Base-by-base conservation (phyloP, 2,888 invertebrate species). In the Dicyrtomina minuta region DNA sequence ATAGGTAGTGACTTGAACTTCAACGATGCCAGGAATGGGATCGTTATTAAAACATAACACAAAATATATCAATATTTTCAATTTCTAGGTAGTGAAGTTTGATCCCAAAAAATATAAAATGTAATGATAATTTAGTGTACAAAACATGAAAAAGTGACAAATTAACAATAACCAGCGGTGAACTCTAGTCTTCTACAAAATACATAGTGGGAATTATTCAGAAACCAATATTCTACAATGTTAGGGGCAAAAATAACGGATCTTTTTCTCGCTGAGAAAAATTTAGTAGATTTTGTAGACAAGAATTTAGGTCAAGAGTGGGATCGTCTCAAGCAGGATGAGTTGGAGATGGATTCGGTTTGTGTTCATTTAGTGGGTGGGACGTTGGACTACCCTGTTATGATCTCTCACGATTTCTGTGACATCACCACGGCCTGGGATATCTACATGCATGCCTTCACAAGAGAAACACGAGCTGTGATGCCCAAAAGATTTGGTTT, bases 351-450 rank as follows among this genome's bases (percentile, higher is more conserved):
- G 64, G 77, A 78, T 44, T 44, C 24, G 10, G 73, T 78, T n/a
- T 78, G 78, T 71, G 67, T 66, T 64, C 78, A 77, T 72, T 70
- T 78, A 24, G 71, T 70, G 27, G 78, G 78, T 3, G 78, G 78
- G 3, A 69, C 70, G 46, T 59, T 77, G 3, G 78, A 77, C 62
- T 78, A 77, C 56, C 78, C 78, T 24, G 69, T 56, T 1, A 75
- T 74, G 74, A 73, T 77, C 20, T 78, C 78, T 15, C 78, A 78
- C 62, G 78, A 78, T 69, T 77, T 78, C 61, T 76, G 77, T 68
- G 78, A 78, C 58, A 74, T 78, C 12, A 78, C 77, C 1, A 78
- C 77, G 2, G 73, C 75, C 2, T 75, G 75, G 72, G 78, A 78
- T 44, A 74, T 78, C 17, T 78, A 78, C 60, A 49, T 77, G 4